Percentiles rank a stretch among this genome's conserved stretches.
Evolutionary conservation across 2,113 vertebrate genomes (phyloP).

Genomic region (Tetraodon nigroviridis): DNA sequence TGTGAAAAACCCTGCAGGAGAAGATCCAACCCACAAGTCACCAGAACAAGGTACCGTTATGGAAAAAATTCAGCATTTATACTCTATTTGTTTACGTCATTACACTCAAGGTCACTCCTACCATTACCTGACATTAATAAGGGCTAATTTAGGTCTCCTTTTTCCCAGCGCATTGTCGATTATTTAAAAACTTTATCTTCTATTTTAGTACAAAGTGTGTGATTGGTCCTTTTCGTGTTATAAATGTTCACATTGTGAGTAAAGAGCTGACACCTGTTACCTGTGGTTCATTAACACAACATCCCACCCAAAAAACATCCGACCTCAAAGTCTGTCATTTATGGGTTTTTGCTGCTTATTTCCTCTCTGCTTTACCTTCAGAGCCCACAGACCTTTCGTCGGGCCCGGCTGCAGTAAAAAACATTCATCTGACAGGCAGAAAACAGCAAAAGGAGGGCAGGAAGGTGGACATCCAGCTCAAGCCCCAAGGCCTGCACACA

Average conservation of each 20-base stretch:
- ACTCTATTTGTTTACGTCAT: background rate
- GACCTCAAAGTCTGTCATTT: too few species aligned
- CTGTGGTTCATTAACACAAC: too few species aligned
- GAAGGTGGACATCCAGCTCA: slow-evolving; percentile 71
- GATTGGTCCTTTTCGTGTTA: too few species aligned
- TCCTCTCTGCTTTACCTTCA: slow-evolving; percentile 33
- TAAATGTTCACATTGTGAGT: too few species aligned
- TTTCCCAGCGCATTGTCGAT: too few species aligned
- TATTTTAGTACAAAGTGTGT: too few species aligned
- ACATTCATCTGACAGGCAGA: slow-evolving; percentile 36
- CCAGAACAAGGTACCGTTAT: slow-evolving; percentile 69
- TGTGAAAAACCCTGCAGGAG: slow-evolving; percentile 54
- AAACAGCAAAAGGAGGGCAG: slow-evolving; percentile 71
- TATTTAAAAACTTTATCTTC: too few species aligned
- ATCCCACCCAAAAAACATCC: too few species aligned
- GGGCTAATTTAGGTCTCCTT: too few species aligned
- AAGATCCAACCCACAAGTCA: slow-evolving; percentile 56
- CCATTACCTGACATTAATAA: too few species aligned
- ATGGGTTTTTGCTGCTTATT: background rate
- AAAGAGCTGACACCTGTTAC: too few species aligned
- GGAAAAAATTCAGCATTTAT: background rate
- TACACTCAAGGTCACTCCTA: background rate
- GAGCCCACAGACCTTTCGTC: slow-evolving; percentile 58
- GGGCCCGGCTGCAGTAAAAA: slow-evolving; percentile 62
- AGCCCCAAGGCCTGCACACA: slow-evolving; percentile 68